phyloP scores from a whole-genome alignment of 2,888 invertebrate genomes.

The Bombylius major region DNA sequence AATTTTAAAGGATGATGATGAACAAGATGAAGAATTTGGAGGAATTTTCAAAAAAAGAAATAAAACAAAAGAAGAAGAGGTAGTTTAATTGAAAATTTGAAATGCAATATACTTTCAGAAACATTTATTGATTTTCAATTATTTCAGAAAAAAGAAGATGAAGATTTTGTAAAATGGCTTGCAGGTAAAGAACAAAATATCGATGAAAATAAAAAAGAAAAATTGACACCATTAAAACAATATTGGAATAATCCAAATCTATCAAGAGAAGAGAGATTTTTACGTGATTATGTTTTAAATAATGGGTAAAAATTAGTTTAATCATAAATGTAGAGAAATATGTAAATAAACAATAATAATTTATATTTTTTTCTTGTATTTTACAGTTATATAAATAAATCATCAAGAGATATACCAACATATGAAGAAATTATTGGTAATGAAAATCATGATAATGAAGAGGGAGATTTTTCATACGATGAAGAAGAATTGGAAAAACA shows the following conservation, averaged over 20 bases:
- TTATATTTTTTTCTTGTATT: not conserved
- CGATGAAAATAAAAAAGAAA: constrained; percentile 46
- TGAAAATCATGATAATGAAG: constrained; percentile 26
- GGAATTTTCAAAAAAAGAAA: constrained; percentile 42
- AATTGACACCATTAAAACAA: constrained; percentile 61
- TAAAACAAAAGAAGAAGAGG: constrained; percentile 42
- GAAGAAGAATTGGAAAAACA: constrained; percentile 68
- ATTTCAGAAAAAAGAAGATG: constrained; percentile 38
- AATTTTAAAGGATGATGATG: constrained; percentile 37
- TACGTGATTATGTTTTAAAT: constrained; percentile 85
- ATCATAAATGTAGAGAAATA: not conserved
- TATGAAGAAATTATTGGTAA: constrained; percentile 56
- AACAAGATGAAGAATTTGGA: constrained; percentile 44
- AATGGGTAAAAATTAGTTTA: constrained; percentile 47
- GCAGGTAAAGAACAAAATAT: constrained; percentile 57
- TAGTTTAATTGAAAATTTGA: constrained; percentile 11
- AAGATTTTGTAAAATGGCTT: constrained; percentile 65
- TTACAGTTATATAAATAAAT: constrained; percentile 37
- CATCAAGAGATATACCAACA: constrained; percentile 42
- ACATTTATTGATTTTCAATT: not conserved
- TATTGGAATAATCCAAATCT: constrained; percentile 77
- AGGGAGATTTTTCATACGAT: constrained; percentile 57
- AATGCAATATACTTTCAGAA: not conserved
- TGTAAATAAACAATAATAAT: not conserved
- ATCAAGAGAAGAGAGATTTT: constrained; percentile 73